Evolutionary conservation across 2,888 invertebrate genomes (phyloP), one percentile per base, ranked within the genome.

Genomic region (Sceliomorpha sp.): DNA sequence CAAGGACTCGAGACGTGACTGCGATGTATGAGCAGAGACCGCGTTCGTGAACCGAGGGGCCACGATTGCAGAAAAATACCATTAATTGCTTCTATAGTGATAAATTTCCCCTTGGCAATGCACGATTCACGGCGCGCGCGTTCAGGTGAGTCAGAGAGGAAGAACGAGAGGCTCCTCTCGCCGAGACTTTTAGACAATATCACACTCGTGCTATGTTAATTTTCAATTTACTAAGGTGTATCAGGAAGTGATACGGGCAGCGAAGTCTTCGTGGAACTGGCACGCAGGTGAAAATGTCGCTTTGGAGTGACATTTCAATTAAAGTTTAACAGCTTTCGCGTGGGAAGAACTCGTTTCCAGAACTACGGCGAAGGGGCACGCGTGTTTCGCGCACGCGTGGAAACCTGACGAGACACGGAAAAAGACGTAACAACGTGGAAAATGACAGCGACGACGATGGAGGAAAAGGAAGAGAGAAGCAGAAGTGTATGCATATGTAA

Each of bases 71-170:
- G 75, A 84, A 85, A 85, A 84, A 81, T 84, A 74, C 70, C 84
- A 85, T 85, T 85, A 85, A 85, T 85, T 85, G 85, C 85, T 85
- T 83, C 84, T 81, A 83, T 79, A 83, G 84, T 85, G 85, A 85
- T 85, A 85, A 85, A 85, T 85, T 85, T 84, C 81, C 85, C 83
- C 78, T 78, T 81, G 84, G 84, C 84, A 73, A 75, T 85, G 82
- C 84, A 84, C 83, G 83, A 84, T 77, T n/a, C n/a, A n/a, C n/a
- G n/a, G n/a, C n/a, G 73, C 58, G 62, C 64, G 62, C 36, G 63
- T 44, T 37, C 39, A 45, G 67, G 51, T 53, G 63, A 47, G 53
- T 70, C 51, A 50, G 62, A 69, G 71, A 72, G 63, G 51, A 60
- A 24, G 37, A 15, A 12, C 24, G 59, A n/a, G 36, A 32, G 44